Evolutionary conservation across 1,140 invertebrate species (phyloP), one percentile per base, ranked within the genome.

Genomic region (Condylostylus longicornis): DNA sequence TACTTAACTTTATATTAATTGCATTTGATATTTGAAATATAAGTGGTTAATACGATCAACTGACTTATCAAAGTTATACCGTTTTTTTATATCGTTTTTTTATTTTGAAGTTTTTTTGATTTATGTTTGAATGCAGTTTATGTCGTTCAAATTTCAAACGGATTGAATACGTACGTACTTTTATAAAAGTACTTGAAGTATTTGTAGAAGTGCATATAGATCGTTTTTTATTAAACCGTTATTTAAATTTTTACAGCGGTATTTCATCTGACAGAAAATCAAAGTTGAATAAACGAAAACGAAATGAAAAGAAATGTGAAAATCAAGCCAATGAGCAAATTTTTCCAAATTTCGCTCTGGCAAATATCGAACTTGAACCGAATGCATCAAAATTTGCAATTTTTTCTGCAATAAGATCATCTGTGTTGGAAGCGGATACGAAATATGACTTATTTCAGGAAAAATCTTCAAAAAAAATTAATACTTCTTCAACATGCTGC

Each of bases 381-480:
- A 61, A 61, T 46, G 53, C 57, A 2, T 61, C 58, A n/a, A 60
- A 61, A 40, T 61, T 61, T 37, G 57, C 58, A 1, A 49, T 60
- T 14, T 61, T 58, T 27, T 57, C 58, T 17, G 58, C 55, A 2
- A 58, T 61, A 31, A 46, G 58, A 2, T 52, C 57, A 19, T 51
- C 51, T 1, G 57, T 61, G 0, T 38, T 61, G 13, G 58, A 61
- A 45, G 53, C 54, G 4, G 58, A 61, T 34, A 57, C 58, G 1
- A 46, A 53, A 5, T 60, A 50, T 42, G 49, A 50, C 1, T 37
- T 57, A n/a, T 53, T 61, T 21, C 53, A 57, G 21, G 56, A 58
- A 23, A 38, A 44, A 2, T 43, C 19, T n/a, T 40, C 40, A 7
- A 52, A 48, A 15, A 53, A 53, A 13, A 50, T 46, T 46, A 39